These are phyloP conservation scores for Sarcophilus harrisii DNA, from an alignment of 2,797 vertebrate genomes.

Conservation along the genomic window DNA sequence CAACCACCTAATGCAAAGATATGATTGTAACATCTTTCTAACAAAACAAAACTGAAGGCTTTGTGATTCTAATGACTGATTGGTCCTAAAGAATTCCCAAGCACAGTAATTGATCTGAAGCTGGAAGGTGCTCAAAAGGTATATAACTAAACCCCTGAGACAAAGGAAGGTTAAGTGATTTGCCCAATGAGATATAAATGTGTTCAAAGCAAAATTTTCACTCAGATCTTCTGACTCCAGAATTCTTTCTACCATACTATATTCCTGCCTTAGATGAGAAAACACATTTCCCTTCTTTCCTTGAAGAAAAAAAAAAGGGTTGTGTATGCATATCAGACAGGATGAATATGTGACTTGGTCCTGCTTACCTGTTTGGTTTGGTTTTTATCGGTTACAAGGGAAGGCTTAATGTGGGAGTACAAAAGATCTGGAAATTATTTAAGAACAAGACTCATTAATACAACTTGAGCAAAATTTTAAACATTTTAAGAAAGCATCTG, in stretches of 20 bases:
- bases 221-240: neutral
- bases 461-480: neutral
- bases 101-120: neutral
- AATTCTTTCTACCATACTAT: neutral
- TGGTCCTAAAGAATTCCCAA: neutral
- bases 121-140: neutral
- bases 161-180: neutral
- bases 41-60: neutral
- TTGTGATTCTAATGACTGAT: neutral
- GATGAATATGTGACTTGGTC: neutral
- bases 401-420: neutral
- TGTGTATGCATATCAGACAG: neutral
- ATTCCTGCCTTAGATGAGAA: neutral
- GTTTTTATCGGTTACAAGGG: neutral
- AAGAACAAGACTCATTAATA: neutral
- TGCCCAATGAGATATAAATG: neutral
- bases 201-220: neutral
- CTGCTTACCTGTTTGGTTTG: neutral
- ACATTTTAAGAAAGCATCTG: neutral
- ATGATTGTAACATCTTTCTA: neutral
- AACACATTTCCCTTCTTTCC: neutral
- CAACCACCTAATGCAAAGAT: neutral
- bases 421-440: neutral
- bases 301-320: neutral
- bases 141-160: neutral